phyloP scores from a whole-genome alignment of 2,888 invertebrate species.

The Morpho deidamia region DNA sequence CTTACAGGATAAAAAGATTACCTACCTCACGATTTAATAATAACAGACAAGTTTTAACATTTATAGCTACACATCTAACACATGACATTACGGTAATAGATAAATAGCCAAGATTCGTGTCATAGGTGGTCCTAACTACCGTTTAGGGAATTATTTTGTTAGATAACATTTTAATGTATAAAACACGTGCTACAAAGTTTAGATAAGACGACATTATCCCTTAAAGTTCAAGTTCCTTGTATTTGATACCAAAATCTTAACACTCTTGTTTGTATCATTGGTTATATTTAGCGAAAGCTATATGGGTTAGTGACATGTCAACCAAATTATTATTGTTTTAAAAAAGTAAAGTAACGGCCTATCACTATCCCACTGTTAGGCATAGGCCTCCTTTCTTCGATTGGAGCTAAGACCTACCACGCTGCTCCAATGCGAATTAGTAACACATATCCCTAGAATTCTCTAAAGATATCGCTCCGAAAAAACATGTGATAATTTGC shows the following conservation, averaged over 20 bases:
- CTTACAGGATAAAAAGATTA: constrained; percentile 4
- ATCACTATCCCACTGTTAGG: too few species aligned
- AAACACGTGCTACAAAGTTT: constrained; percentile 39
- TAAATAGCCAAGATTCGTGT: constrained; percentile 51
- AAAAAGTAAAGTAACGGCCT: too few species aligned
- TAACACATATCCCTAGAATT: too few species aligned
- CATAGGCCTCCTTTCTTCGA: too few species aligned
- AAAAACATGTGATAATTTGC: too few species aligned
- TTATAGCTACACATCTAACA: constrained; percentile 18
- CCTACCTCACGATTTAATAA: constrained; percentile 23
- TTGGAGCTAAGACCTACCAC: too few species aligned
- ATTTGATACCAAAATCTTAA: not conserved
- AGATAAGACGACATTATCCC: constrained; percentile 18
- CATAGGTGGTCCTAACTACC: constrained; percentile 61
- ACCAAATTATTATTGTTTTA: too few species aligned
- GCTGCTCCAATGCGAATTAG: too few species aligned
- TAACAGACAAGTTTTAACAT: constrained; percentile 9
- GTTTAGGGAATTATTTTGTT: constrained; percentile 37
- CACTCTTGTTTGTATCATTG: too few species aligned
- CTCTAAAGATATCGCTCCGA: too few species aligned
- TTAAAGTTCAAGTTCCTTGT: not conserved
- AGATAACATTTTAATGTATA: constrained; percentile 40
- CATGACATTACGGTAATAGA: constrained; percentile 35
- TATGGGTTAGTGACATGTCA: too few species aligned
- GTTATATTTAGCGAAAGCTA: too few species aligned